These are phyloP conservation scores for Drosophila koepferae DNA, from an alignment of 2,888 invertebrate genomes.

Conservation along the genomic window DNA sequence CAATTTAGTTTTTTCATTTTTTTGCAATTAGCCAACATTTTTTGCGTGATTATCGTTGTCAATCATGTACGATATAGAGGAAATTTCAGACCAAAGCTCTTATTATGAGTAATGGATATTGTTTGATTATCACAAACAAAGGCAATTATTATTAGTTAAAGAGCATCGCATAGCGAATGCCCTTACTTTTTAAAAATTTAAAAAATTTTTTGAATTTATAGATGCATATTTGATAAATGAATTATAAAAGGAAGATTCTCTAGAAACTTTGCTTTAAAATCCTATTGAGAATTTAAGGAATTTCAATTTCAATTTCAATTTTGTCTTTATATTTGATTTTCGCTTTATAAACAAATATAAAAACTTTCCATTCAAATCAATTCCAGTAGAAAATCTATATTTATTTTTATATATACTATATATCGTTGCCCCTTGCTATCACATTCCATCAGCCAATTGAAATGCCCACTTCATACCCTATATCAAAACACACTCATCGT, in stretches of 20 bases:
- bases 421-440: neutral
- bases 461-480: neutral
- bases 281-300: too few species aligned
- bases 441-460: neutral
- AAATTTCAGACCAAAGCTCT: slow-evolving; percentile 28
- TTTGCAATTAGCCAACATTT: slow-evolving; percentile 40
- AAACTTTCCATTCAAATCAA: neutral
- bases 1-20: slow-evolving; percentile 6
- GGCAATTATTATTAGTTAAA: neutral
- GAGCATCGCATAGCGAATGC: neutral
- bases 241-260: too few species aligned
- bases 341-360: neutral
- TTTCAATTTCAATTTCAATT: too few species aligned
- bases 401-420: neutral
- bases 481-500: slow-evolving; percentile 1
- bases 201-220: too few species aligned
- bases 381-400: neutral
- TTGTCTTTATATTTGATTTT: too few species aligned
- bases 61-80: slow-evolving; percentile 27
- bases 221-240: too few species aligned
- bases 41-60: slow-evolving; percentile 55
- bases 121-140: slow-evolving; percentile 33
- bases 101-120: slow-evolving; percentile 58
- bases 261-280: too few species aligned
- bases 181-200: slow-evolving; percentile 11